phyloP scores from a whole-genome alignment of 2,797 vertebrate genomes.

The Corythornis leucogaster region DNA sequence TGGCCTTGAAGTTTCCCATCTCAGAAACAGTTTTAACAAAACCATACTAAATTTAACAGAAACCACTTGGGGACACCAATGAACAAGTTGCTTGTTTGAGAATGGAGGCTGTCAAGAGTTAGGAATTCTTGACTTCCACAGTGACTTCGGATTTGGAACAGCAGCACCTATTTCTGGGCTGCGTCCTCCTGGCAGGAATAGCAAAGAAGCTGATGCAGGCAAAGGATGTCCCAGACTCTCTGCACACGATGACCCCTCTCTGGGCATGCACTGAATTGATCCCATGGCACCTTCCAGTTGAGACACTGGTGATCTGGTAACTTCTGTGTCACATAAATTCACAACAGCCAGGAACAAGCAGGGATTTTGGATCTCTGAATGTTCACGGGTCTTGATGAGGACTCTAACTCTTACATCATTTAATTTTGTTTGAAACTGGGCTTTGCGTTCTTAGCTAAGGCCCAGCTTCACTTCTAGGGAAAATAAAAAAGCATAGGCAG shows the following conservation, averaged over 20 bases:
- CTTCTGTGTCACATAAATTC: background rate
- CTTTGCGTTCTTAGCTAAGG: background rate
- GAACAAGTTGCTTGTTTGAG: background rate
- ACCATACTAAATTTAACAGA: background rate
- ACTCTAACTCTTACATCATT: background rate
- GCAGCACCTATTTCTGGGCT: background rate
- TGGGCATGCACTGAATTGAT: accelerated
- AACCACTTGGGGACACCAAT: background rate
- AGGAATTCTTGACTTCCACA: background rate
- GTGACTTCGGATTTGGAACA: background rate
- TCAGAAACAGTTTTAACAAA: background rate
- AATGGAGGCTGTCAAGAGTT: background rate
- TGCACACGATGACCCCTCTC: background rate
- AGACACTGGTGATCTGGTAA: background rate
- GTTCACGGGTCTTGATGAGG: background rate
- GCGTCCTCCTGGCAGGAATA: background rate
- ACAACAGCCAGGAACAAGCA: background rate
- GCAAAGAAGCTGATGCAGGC: background rate
- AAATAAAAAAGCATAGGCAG: background rate
- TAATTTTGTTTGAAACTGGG: background rate
- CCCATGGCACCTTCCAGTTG: accelerated
- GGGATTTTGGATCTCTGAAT: background rate
- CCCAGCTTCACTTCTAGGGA: background rate
- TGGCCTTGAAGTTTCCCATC: background rate
- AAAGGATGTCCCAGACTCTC: background rate